These are phyloP conservation scores for Cristatella mucedo DNA, from an alignment of 2,888 invertebrate species.

Conservation along the genomic window DNA sequence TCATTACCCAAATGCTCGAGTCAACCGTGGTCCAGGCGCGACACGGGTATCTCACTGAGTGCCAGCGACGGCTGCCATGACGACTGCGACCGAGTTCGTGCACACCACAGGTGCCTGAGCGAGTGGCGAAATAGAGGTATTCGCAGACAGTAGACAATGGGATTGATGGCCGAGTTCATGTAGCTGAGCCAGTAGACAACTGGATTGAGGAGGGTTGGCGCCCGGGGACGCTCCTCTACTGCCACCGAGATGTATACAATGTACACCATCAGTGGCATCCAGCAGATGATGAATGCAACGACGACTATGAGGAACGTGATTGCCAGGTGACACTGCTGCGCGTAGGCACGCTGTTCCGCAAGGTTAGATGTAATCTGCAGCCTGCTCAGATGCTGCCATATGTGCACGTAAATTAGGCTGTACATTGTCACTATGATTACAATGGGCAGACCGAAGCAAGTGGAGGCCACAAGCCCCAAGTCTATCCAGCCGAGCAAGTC, in stretches of 20 bases:
- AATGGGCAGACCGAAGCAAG: conserved; percentile 3
- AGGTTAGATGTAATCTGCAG: no score
- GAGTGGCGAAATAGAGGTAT: conserved; percentile 8
- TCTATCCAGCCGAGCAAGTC: not conserved
- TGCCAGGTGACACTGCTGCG: not conserved
- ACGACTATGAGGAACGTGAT: conserved; percentile 5
- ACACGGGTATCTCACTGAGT: no score
- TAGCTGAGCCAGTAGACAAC: conserved; percentile 9
- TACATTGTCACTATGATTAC: not conserved
- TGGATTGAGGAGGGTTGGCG: conserved; percentile 4
- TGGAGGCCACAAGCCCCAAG: not conserved
- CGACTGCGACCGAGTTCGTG: no score
- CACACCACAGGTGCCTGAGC: no score
- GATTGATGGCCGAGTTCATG: conserved; percentile 7
- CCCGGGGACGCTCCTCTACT: not conserved
- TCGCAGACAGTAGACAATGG: conserved; percentile 2
- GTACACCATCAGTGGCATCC: conserved; percentile 6
- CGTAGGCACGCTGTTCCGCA: no score
- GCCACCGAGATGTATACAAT: conserved; percentile 3
- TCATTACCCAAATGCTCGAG: no score
- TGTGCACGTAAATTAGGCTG: no score
- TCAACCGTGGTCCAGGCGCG: no score
- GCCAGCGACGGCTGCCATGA: no score
- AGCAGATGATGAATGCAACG: conserved; percentile 7
- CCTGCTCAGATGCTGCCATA: no score